Evolutionary conservation across 2,113 vertebrate genomes (phyloP), one percentile per base, ranked within the genome.

Genomic region (Psettodes erumei): DNA sequence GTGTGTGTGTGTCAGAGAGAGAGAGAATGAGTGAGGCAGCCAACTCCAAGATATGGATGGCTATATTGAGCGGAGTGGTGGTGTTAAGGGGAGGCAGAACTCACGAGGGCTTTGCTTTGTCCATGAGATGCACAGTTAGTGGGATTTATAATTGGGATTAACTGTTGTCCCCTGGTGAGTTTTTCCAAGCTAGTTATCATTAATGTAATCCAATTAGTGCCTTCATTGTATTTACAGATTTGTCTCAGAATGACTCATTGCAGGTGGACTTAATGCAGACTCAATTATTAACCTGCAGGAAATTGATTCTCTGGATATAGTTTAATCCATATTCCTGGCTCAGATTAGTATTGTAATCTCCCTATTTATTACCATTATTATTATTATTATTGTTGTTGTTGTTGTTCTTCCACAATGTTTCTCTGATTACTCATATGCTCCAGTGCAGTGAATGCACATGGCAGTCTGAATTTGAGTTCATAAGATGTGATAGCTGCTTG

Each of bases 91-190:
- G 71, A 64, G 80, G 48, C 18, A 23, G 28, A 82, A 84, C 32
- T 83, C 77, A 82, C 62, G 28, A 16, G 77, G 64, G 67, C 72
- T 84, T 75, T 83, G 71, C 70, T 77, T 83, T 81, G 84, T 90
- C 81, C 71, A 56, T 8, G 16, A 68, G 55, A 77, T 19, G 25
- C 70, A 43, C 67, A 76, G 75, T 88, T 56, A 71, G 81, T 77
- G 84, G 80, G 76, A 79, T 89, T 86, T 86, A 76, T 84, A 86
- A 86, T 88, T 85, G 80, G 87, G 88, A 91, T 91, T 88, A 90
- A 85, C 50, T 21, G 27, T 55, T 75, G 54, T 83, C 75, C 83
- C 85, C 83, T 71, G 65, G 76, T 87, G 86, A 79, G 71, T 82
- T 76, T 84, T 83, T 77, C 42, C 75, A 81, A 66, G 66, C 81